These are phyloP conservation scores for Diadromus collaris DNA, from an alignment of 2,888 invertebrate species.

Conservation along the genomic window DNA sequence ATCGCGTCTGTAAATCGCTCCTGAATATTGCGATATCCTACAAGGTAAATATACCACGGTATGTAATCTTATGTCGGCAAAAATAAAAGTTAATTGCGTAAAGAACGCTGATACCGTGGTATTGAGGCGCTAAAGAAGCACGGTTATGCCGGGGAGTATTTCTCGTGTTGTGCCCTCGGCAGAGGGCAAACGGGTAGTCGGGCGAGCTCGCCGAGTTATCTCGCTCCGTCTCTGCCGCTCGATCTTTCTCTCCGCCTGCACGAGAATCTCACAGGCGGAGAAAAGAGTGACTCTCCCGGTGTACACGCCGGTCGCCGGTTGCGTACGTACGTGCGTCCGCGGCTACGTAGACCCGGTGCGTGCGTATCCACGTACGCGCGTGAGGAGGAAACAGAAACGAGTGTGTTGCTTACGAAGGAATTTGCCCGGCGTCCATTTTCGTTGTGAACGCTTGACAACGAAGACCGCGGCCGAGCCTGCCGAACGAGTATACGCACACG, in stretches of 20 bases:
- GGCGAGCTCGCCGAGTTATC: slow-evolving; percentile 12
- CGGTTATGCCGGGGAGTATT: neutral
- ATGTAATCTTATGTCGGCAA: neutral
- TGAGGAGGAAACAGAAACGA: slow-evolving; percentile 62
- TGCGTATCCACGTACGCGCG: slow-evolving; percentile 50
- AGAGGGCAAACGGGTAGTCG: slow-evolving; percentile 23
- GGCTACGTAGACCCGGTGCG: slow-evolving; percentile 2
- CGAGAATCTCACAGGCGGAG: slow-evolving; percentile 34
- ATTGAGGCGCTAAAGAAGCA: slow-evolving; percentile 5
- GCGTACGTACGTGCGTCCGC: slow-evolving; percentile 39
- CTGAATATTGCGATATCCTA: neutral
- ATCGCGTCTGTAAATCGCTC: neutral
- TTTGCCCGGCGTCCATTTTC: slow-evolving; percentile 59
- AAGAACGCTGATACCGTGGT: neutral
- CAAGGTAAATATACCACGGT: neutral
- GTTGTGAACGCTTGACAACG: slow-evolving; percentile 25
- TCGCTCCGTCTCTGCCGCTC: neutral
- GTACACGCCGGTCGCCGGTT: slow-evolving; percentile 12
- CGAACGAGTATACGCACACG: neutral
- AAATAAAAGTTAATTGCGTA: slow-evolving; percentile 14
- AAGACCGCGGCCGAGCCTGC: neutral
- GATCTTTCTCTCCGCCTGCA: neutral
- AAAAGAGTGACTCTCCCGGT: neutral
- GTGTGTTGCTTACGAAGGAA: slow-evolving; percentile 48
- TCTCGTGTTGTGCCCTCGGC: slow-evolving; percentile 16